A percentile compares a stretch with the other conserved stretches of the same genome.
phyloP scores from a whole-genome alignment of 2,113 vertebrate species.

The Orientallactaga bullata region DNA sequence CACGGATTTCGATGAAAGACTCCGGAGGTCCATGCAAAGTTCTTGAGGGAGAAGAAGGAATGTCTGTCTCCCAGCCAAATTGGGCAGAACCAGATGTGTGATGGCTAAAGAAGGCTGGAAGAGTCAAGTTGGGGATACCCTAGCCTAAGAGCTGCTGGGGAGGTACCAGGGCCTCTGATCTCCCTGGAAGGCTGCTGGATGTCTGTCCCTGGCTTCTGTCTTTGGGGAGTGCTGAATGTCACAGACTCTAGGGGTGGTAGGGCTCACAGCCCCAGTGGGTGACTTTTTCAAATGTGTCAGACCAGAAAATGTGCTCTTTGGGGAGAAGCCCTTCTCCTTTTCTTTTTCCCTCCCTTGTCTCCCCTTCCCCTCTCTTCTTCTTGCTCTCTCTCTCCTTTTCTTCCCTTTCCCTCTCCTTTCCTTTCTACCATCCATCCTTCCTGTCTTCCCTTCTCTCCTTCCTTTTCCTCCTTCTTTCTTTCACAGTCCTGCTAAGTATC shows the following conservation, averaged over 20 bases:
- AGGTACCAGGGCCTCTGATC: background rate
- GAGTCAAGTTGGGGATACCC: background rate
- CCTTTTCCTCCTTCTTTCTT: no score
- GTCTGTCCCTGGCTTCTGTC: background rate
- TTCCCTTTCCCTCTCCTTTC: no score
- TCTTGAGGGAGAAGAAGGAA: background rate
- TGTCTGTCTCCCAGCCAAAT: background rate
- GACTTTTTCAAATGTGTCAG: background rate
- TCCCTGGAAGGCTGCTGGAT: background rate
- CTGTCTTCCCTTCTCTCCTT: no score
- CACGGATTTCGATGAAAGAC: background rate
- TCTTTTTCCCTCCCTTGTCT: background rate
- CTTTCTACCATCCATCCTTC: background rate
- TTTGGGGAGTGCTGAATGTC: background rate
- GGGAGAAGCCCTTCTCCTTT: background rate
- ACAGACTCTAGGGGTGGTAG: fast-evolving
- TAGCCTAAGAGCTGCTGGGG: background rate
- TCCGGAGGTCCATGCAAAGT: background rate
- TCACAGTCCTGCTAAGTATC: background rate
- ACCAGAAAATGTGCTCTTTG: background rate
- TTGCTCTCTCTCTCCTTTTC: background rate
- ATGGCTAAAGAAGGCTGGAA: background rate
- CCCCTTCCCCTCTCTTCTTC: background rate
- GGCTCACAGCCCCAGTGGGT: background rate
- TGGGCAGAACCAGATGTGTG: background rate